phyloP scores from a whole-genome alignment of 2,797 vertebrate species.

The Holocentrus rufus region DNA sequence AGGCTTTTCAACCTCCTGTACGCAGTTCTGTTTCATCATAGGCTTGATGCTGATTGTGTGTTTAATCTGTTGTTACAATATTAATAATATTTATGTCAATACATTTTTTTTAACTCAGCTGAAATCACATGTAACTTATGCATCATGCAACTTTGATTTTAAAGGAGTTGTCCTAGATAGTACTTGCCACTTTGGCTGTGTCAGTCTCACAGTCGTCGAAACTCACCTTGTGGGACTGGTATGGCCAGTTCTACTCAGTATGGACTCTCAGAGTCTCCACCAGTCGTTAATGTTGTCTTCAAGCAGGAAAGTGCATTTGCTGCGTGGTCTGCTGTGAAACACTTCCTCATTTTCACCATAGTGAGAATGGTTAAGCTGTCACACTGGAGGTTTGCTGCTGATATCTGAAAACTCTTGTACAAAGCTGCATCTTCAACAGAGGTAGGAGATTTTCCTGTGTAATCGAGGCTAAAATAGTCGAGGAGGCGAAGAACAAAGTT shows the following conservation, averaged over 20 bases:
- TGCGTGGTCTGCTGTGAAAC: not conserved
- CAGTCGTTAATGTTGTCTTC: conserved; percentile 46
- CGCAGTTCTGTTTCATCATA: conserved; percentile 37
- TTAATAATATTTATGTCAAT: not conserved
- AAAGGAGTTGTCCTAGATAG: conserved; percentile 6
- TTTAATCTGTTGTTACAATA: conserved; percentile 22
- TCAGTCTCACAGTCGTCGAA: conserved; percentile 52
- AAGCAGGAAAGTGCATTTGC: conserved; percentile 25
- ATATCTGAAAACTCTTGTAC: not conserved
- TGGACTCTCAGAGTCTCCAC: conserved; percentile 30
- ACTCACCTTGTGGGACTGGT: conserved; percentile 72
- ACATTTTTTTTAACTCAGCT: not conserved
- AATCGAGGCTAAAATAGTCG: not conserved
- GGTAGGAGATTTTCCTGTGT: not conserved
- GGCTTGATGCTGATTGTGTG: conserved; percentile 12
- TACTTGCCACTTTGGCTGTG: not conserved
- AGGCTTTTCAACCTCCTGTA: conserved; percentile 37
- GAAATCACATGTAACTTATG: conserved; percentile 6
- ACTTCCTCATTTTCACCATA: conserved; percentile 43
- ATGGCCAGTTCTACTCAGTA: conserved; percentile 61
- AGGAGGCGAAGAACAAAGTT: not conserved
- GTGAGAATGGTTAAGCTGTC: conserved; percentile 33
- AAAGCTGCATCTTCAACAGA: conserved; percentile 19
- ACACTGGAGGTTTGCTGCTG: conserved; percentile 18
- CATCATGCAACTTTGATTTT: not conserved